Percentiles rank a stretch among this genome's conserved stretches.
These are phyloP conservation scores for Calypte anna DNA, from an alignment of 2,113 vertebrate genomes.

Conservation along the genomic window DNA sequence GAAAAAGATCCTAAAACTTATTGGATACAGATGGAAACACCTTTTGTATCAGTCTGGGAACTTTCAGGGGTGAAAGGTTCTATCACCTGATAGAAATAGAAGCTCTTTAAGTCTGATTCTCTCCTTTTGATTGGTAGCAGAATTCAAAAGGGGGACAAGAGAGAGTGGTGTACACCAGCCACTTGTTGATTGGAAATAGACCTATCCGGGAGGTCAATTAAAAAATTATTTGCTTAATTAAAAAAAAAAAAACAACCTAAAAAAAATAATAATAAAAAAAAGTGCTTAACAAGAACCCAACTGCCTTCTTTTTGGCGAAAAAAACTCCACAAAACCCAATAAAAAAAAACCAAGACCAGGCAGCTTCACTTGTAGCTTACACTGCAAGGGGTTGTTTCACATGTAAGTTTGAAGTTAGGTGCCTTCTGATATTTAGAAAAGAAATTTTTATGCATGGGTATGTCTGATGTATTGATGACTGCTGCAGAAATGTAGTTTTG, in stretches of 20 bases:
- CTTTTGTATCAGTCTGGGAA: not conserved
- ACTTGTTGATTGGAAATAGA: not conserved
- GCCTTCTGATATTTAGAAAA: not conserved
- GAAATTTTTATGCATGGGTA: not conserved
- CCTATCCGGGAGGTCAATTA: not conserved
- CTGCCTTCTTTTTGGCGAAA: not conserved
- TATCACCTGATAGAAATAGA: not conserved
- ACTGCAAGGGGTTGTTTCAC: not conserved
- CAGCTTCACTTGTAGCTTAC: not conserved
- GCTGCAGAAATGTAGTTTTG: not conserved
- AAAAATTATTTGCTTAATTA: too few relatives aligned
- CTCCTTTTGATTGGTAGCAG: not conserved
- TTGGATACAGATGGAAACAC: not conserved
- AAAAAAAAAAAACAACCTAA: too few relatives aligned
- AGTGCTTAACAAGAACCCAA: not conserved
- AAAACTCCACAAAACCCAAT: not conserved
- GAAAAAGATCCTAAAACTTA: not conserved
- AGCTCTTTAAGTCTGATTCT: not conserved
- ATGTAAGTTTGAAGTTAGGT: not conserved
- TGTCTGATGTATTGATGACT: not conserved
- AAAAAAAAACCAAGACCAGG: not conserved
- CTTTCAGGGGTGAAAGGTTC: not conserved
- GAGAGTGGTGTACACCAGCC: not conserved
- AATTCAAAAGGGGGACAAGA: not conserved
- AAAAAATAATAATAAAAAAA: not conserved